Percentiles rank a stretch among this genome's conserved stretches.
phyloP scores from a whole-genome alignment of 2,797 vertebrate genomes.

The Danio jaintianensis region DNA sequence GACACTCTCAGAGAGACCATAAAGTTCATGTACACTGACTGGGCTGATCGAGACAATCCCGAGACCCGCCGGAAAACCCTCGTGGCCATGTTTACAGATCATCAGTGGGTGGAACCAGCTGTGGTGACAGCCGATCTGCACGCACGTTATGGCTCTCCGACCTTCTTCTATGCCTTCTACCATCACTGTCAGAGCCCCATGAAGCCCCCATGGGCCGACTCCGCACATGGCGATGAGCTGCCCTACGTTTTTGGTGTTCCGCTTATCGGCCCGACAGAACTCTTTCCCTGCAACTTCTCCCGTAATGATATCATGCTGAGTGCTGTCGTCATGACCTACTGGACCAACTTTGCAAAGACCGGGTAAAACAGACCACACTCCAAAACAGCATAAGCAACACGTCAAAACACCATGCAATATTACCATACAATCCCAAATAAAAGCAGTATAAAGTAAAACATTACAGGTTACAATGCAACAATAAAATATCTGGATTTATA shows the following conservation, averaged over 20 bases:
- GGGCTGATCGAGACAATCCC: slow-evolving; percentile 97
- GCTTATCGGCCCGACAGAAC: slow-evolving; percentile 96
- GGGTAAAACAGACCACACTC: slow-evolving; percentile 70
- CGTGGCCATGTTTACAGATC: slow-evolving; percentile 97
- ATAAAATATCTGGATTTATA: background rate
- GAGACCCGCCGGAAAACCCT: slow-evolving; percentile 97
- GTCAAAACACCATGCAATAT: slow-evolving; percentile 1
- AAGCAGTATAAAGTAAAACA: slow-evolving; percentile 47
- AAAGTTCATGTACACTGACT: slow-evolving; percentile 99
- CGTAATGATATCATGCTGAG: slow-evolving; percentile 99
- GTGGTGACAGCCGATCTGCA: slow-evolving; percentile 98
- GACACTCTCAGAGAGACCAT: slow-evolving; percentile 97
- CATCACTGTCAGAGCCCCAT: slow-evolving; percentile 99
- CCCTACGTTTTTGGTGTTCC: slow-evolving; percentile 98
- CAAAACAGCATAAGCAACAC: background rate
- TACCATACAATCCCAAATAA: background rate
- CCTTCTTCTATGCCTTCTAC: slow-evolving; percentile 99
- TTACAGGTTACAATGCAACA: slow-evolving; percentile 3
- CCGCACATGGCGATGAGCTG: slow-evolving; percentile 97
- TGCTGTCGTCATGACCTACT: slow-evolving; percentile 98
- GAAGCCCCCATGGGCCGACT: slow-evolving; percentile 98
- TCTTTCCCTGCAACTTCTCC: slow-evolving; percentile 99
- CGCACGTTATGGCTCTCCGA: slow-evolving; percentile 96
- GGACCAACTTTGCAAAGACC: slow-evolving; percentile 99
- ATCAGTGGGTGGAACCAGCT: slow-evolving; percentile 98